These are phyloP conservation scores for Macrophya alboannulata DNA, from an alignment of 2,888 invertebrate genomes.

Conservation along the genomic window DNA sequence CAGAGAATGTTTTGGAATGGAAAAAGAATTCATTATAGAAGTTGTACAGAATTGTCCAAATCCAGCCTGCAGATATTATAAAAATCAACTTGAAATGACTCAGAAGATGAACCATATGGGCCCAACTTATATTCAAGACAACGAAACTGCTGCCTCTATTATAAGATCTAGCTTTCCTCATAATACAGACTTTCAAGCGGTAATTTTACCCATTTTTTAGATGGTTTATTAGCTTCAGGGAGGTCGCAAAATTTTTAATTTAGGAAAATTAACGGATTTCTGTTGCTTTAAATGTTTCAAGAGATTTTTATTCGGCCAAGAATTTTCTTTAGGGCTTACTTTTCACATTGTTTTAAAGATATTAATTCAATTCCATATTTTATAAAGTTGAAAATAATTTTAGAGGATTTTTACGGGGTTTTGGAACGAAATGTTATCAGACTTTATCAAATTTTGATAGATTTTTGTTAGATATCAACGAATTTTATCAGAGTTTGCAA, in stretches of 20 bases:
- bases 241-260: not conserved
- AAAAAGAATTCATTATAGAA: constrained; percentile 94
- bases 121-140: constrained; percentile 76
- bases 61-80: constrained; percentile 93
- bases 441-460: too few relatives aligned
- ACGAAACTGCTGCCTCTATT: constrained; percentile 74
- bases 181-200: constrained; percentile 75
- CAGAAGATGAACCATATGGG: constrained; percentile 78
- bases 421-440: too few relatives aligned
- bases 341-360: not conserved
- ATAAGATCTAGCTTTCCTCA: constrained; percentile 75
- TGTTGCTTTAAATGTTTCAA: not conserved
- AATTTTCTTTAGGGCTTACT: not conserved
- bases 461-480: too few relatives aligned
- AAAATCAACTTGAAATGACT: constrained; percentile 88
- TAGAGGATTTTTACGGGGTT: not conserved
- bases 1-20: constrained; percentile 92
- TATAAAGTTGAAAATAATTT: not conserved
- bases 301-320: not conserved
- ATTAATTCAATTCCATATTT: too few relatives aligned
- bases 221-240: not conserved
- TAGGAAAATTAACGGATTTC: not conserved
- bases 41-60: constrained; percentile 95
- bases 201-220: constrained; percentile 58
- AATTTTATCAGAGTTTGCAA: too few relatives aligned